Evolutionary conservation across 2,888 invertebrate genomes (phyloP).

Genomic region (Tetanocera ferruginea): DNA sequence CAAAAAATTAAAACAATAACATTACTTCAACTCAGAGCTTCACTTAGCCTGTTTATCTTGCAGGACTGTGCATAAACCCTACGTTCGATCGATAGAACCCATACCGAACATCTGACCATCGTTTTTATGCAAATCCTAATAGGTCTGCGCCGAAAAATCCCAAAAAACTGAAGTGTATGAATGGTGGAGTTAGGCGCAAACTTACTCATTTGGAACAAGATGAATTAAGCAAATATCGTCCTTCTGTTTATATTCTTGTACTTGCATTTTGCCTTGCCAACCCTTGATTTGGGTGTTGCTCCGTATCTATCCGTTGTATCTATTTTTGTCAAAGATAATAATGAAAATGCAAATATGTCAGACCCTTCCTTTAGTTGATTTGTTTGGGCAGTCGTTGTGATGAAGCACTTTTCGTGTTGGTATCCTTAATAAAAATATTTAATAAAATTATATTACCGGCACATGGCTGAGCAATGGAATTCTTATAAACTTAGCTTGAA

Average conservation of each 20-base stretch:
- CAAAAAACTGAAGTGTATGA: conserved; percentile 3
- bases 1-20: too few relatives aligned
- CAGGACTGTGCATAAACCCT: background rate
- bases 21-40: too few relatives aligned
- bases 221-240: conserved; percentile 6
- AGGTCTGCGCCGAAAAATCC: background rate
- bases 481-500: background rate
- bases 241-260: background rate
- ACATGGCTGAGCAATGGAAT: background rate
- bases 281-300: background rate
- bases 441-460: background rate
- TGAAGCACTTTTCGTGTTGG: conserved; percentile 1
- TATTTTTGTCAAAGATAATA: conserved; percentile 2
- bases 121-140: conserved; percentile 7
- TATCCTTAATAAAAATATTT: conserved; percentile 3
- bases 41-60: too few relatives aligned
- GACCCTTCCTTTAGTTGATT: conserved; percentile 11
- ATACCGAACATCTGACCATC: background rate
- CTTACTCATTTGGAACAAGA: conserved; percentile 18
- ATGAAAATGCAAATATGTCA: conserved; percentile 16
- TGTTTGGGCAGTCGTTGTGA: background rate
- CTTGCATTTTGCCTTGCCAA: background rate
- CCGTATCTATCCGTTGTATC: background rate
- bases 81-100: background rate
- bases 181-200: background rate